These are phyloP conservation scores for Gobionotothen gibberifrons DNA, from an alignment of 2,797 vertebrate species.

Conservation along the genomic window DNA sequence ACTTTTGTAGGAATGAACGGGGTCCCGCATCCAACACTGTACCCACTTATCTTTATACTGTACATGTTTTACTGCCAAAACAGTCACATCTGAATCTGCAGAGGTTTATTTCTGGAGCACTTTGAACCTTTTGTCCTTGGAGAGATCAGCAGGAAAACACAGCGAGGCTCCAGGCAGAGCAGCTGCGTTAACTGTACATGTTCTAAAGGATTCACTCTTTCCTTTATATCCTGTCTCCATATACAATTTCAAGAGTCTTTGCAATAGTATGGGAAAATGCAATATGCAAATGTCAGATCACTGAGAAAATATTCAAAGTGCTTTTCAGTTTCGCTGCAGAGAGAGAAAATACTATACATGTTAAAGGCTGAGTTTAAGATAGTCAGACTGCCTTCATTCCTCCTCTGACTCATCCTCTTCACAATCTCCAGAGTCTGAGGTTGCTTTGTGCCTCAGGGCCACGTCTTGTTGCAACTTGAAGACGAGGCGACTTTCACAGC, in stretches of 20 bases:
- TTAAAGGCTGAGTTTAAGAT: slow-evolving; percentile 55
- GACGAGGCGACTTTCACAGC: slow-evolving; percentile 8
- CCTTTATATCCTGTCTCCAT: no score
- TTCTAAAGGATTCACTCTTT: slow-evolving; percentile 16
- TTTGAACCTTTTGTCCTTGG: not conserved
- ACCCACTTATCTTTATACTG: no score
- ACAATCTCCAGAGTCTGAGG: slow-evolving; percentile 36
- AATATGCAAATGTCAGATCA: slow-evolving; percentile 60
- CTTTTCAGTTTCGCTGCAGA: slow-evolving; percentile 25
- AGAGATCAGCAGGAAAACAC: not conserved
- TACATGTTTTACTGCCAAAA: not conserved
- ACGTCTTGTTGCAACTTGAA: slow-evolving; percentile 8
- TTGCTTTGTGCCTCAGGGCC: slow-evolving; percentile 31
- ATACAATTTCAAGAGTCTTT: no score
- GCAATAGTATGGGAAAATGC: slow-evolving; percentile 7
- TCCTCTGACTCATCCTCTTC: slow-evolving; percentile 50
- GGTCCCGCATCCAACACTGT: no score
- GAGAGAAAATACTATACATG: slow-evolving; percentile 35
- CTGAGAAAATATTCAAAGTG: slow-evolving; percentile 32
- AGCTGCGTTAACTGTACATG: slow-evolving; percentile 16
- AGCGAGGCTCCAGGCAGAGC: slow-evolving; percentile 1
- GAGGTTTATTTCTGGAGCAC: slow-evolving; percentile 10
- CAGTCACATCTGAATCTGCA: not conserved
- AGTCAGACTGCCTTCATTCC: slow-evolving; percentile 25
- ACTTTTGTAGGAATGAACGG: no score